These are phyloP conservation scores for Sipha flava DNA, from an alignment of 1,140 invertebrate genomes.

Conservation along the genomic window DNA sequence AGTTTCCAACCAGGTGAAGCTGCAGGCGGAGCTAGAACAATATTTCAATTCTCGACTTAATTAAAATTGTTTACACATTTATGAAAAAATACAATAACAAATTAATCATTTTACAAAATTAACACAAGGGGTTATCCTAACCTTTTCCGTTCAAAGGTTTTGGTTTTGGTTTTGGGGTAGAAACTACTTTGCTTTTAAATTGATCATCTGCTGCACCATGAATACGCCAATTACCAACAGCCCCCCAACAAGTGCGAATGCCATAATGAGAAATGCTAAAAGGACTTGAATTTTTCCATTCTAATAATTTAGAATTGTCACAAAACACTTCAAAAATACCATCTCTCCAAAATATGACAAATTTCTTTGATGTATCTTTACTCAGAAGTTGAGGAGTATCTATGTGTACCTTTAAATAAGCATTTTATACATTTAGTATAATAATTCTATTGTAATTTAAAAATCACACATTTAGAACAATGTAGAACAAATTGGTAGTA, in stretches of 20 bases:
- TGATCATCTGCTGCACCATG: conserved; percentile 51
- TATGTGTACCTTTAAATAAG: conserved; percentile 46
- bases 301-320: conserved; percentile 20
- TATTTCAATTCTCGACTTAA: too few species aligned
- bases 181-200: conserved; percentile 3
- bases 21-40: conserved; percentile 1
- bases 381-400: conserved; percentile 50
- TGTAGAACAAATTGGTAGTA: not conserved
- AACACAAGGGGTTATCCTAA: not conserved
- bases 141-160: conserved; percentile 11
- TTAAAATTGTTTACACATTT: too few species aligned
- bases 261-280: conserved; percentile 63
- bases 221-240: conserved; percentile 69
- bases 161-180: not conserved
- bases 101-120: not conserved
- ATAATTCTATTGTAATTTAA: not conserved
- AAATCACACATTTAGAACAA: not conserved
- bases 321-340: conserved; percentile 46
- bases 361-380: conserved; percentile 49
- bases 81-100: not conserved
- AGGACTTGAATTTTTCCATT: conserved; percentile 58
- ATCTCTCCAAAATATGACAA: conserved; percentile 52
- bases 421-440: not conserved
- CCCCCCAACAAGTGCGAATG: conserved; percentile 75
- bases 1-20: conserved; percentile 31